Percentiles rank a stretch among this genome's conserved stretches.
Conservation (phyloP, 2,113 vertebrate genomes). For the western clawed frog (Xenopus tropicalis) region UCB_Xtro_10.0 CM004443.2:34982501-34983000, state of each 20-base stretch:
- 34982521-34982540: neutral
- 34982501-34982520: neutral
- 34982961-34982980: neutral
- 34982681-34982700: constrained; percentile 95
- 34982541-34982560: neutral
- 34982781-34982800: constrained; percentile 98
- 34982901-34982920: constrained; percentile 75
- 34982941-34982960: neutral
- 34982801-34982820: constrained; percentile 92
- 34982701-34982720: constrained; percentile 97
- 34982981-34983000: neutral
- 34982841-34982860: constrained; percentile 90
- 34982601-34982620: constrained; percentile 5
- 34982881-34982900: constrained; percentile 64
- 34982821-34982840: constrained; percentile 91
- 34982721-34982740: constrained; percentile 82
- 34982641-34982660: neutral
- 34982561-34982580: neutral
- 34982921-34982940: constrained; percentile 60
- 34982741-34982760: constrained; percentile 89
- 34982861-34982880: constrained; percentile 90
- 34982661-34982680: constrained; percentile 88
- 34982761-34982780: constrained; percentile 98
- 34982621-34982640: constrained; percentile 8
- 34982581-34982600: constrained; percentile 15